Evolutionary conservation across 2,113 vertebrate species (phyloP).

Genomic region (Laticauda colubrina): DNA sequence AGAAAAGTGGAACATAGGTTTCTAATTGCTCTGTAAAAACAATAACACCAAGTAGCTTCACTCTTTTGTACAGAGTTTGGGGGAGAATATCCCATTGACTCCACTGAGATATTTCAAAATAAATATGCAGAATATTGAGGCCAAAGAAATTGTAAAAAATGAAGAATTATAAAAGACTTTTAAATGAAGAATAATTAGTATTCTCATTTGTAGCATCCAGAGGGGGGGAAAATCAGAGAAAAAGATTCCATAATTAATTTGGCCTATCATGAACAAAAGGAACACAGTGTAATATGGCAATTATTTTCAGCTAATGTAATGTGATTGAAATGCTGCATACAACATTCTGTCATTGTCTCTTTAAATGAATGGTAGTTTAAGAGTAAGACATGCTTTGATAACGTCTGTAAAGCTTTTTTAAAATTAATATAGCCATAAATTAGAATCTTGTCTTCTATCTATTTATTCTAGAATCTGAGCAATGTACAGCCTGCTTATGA

Average conservation of each 20-base stretch:
- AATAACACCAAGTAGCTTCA: not conserved
- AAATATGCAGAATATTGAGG: not conserved
- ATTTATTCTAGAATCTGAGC: not conserved
- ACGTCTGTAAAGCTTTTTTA: not conserved
- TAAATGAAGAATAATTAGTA: not conserved
- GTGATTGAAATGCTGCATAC: not conserved
- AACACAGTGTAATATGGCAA: conserved; percentile 8
- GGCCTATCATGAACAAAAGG: not conserved
- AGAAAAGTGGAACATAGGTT: not conserved
- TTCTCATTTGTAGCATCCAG: not conserved
- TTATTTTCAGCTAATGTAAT: conserved; percentile 6
- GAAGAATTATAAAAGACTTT: not conserved
- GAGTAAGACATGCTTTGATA: not conserved
- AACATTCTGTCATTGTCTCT: conserved; percentile 14
- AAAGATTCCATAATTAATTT: conserved; percentile 2
- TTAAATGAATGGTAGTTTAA: conserved; percentile 1
- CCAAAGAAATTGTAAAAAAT: conserved; percentile 1
- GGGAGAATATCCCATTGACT: not conserved
- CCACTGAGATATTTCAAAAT: not conserved
- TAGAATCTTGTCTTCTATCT: not conserved
- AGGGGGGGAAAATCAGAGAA: not conserved
- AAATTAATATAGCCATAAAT: conserved; percentile 4
- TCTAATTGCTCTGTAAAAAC: not conserved
- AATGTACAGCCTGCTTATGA: not conserved
- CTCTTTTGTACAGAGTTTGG: not conserved